phyloP scores from a whole-genome alignment of 2,113 vertebrate species.

The Pipra filicauda region DNA sequence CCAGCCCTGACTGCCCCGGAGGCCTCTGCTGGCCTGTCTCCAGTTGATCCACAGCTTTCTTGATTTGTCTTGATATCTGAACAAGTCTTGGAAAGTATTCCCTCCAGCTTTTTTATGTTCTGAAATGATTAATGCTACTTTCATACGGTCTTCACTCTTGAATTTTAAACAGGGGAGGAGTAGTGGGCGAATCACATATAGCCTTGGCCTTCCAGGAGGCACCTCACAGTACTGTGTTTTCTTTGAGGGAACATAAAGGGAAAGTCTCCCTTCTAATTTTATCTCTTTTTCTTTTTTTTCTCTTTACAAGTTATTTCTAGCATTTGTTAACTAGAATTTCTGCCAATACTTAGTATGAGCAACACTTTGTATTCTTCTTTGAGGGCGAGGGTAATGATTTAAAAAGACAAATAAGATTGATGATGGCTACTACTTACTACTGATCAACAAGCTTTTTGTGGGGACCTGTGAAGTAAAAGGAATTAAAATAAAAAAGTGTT shows the following conservation, averaged over 20 bases:
- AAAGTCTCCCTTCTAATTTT: neutral
- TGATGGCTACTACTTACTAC: neutral
- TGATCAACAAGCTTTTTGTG: neutral
- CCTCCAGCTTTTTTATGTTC: neutral
- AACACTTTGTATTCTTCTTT: neutral
- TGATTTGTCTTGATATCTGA: slow-evolving; percentile 10
- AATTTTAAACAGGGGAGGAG: neutral
- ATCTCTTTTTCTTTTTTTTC: neutral
- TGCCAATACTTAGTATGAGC: neutral
- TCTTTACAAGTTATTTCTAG: neutral
- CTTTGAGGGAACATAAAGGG: neutral
- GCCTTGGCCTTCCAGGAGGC: neutral
- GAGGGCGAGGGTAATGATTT: neutral
- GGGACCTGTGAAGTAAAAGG: neutral
- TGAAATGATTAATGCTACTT: neutral
- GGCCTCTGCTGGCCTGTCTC: neutral
- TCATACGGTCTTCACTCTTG: neutral
- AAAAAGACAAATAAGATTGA: neutral
- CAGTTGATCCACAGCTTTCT: neutral
- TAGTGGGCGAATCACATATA: neutral
- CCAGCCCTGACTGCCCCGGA: neutral
- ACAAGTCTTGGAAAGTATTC: neutral
- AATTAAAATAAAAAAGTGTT: neutral
- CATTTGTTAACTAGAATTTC: neutral
- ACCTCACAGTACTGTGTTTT: neutral